A percentile compares a stretch with the other conserved stretches of the same genome.
phyloP scores from a whole-genome alignment of 2,888 invertebrate genomes.

The Phalangium opilio region DNA sequence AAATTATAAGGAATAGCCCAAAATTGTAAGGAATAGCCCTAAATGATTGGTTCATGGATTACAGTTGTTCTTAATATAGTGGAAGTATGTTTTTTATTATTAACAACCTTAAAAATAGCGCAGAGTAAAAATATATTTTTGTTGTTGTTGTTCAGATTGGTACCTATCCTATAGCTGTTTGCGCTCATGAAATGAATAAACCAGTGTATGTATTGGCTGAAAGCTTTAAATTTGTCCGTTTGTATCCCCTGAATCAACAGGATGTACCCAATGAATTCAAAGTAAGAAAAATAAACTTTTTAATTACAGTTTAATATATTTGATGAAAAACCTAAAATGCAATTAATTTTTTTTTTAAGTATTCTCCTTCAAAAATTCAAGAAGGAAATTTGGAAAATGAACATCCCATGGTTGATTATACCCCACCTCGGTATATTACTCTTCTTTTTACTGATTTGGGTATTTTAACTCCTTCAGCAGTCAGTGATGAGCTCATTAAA shows the following conservation, averaged over 20 bases:
- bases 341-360: conserved; percentile 33
- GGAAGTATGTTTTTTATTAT: too few species aligned
- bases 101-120: too few species aligned
- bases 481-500: conserved; percentile 93
- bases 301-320: not conserved
- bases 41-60: too few species aligned
- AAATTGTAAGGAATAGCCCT: too few species aligned
- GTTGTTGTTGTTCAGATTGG: too few species aligned
- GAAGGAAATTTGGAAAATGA: conserved; percentile 28
- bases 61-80: too few species aligned
- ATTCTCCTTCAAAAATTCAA: conserved; percentile 36
- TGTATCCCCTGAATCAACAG: conserved; percentile 81
- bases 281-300: conserved; percentile 4
- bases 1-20: too few species aligned
- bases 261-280: conserved; percentile 41
- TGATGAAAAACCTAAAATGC: too few species aligned
- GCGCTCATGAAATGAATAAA: conserved; percentile 76
- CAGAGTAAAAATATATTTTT: too few species aligned
- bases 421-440: conserved; percentile 82
- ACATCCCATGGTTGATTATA: conserved; percentile 90
- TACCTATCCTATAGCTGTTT: conserved; percentile 65
- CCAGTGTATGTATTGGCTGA: conserved; percentile 91
- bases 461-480: conserved; percentile 86
- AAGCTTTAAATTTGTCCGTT: conserved; percentile 89
- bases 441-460: conserved; percentile 90